A percentile compares a stretch with the other conserved stretches of the same genome.
Conservation (phyloP, 1,140 invertebrate species). For the Formica exsecta region DNA sequence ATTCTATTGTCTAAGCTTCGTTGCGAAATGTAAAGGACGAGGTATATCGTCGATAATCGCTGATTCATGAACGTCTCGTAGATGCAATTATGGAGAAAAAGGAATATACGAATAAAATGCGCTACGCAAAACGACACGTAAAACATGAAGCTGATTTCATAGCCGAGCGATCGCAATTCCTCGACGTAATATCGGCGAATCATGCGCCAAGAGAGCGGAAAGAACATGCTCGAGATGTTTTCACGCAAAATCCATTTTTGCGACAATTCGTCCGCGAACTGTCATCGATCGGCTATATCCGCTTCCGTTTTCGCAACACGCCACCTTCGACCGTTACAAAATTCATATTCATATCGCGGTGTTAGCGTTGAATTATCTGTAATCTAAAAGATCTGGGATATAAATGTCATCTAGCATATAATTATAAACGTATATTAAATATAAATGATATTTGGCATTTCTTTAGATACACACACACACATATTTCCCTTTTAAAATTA, state of each 20-base stretch:
- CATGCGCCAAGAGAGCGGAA: background rate
- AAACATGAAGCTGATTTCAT: constrained; percentile 19
- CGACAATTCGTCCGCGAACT: constrained; percentile 13
- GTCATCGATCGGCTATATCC: constrained; percentile 35
- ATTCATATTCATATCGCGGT: background rate
- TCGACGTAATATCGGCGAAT: constrained; percentile 23
- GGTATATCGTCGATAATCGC: background rate
- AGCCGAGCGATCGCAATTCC: constrained; percentile 27
- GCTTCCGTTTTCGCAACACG: constrained; percentile 14
- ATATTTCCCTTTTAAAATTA: background rate
- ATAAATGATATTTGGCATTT: background rate
- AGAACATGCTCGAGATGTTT: background rate
- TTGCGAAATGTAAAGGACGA: constrained; percentile 11
- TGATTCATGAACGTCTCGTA: constrained; percentile 9
- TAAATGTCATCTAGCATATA: background rate
- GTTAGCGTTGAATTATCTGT: background rate
- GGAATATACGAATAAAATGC: constrained; percentile 41
- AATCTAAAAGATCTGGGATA: background rate
- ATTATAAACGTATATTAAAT: background rate
- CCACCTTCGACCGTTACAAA: background rate
- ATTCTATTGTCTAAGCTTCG: constrained; percentile 2
- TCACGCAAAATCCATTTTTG: background rate
- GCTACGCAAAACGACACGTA: constrained; percentile 12
- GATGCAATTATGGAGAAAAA: background rate
- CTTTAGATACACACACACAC: too few relatives aligned